A percentile compares a stretch with the other conserved stretches of the same genome.
Conservation (phyloP, 1,140 invertebrate species). For the Pseudomyrmex pallidus region DNA sequence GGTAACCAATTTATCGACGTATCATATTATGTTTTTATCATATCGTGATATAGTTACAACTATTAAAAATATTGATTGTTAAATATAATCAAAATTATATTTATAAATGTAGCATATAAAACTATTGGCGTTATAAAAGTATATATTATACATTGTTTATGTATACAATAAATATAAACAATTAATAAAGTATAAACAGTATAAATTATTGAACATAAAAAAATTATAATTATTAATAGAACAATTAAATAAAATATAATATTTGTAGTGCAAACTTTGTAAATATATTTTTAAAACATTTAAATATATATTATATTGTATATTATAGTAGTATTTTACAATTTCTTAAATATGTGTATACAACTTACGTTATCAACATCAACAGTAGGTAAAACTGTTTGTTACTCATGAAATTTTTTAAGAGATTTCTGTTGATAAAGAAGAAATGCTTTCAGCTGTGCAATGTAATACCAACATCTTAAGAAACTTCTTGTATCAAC, state of each 20-base stretch:
- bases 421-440: conserved; percentile 56
- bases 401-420: neutral
- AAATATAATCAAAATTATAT: too few relatives aligned
- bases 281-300: neutral
- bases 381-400: conserved; percentile 22
- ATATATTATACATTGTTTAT: too few relatives aligned
- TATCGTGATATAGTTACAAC: too few relatives aligned
- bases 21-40: neutral
- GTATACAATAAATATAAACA: too few relatives aligned
- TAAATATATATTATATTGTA: neutral
- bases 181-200: too few relatives aligned
- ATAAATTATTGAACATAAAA: too few relatives aligned
- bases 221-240: too few relatives aligned
- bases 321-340: neutral
- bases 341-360: neutral
- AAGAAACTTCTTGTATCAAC: conserved; percentile 2
- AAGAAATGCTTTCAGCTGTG: neutral
- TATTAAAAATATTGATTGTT: too few relatives aligned
- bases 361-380: neutral
- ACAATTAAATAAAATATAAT: too few relatives aligned
- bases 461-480: neutral
- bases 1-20: conserved; percentile 33
- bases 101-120: too few relatives aligned
- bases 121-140: too few relatives aligned
- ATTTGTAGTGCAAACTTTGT: too few relatives aligned